Base-by-base conservation (phyloP, 2,113 vertebrate genomes). In the Chrysochloris asiatica region DNA sequence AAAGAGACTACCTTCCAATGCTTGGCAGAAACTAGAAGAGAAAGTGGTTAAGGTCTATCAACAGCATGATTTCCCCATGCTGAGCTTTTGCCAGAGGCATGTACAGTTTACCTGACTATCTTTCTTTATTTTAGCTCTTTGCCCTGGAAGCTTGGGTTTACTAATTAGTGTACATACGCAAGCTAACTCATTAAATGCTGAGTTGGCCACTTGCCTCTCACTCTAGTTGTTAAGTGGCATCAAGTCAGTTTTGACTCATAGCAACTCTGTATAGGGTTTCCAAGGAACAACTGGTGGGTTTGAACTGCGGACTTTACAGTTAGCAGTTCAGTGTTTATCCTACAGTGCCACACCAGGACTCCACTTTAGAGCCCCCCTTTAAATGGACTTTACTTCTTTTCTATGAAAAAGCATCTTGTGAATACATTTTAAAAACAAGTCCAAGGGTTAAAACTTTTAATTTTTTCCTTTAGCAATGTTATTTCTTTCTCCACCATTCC, bases 81-180 rank as follows among this genome's bases (percentile, higher is more conserved):
- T 83, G 47, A 9, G 12, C 89, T 83, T 90, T 92, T 93, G 83
- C 89, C 93, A 89, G 59, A 89, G 50, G 65, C 52, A 79, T 89
- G 93, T 93, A 90, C 28, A 45, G 88, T 59, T 59, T 61, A 67
- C 77, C 91, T 96, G 79, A 80, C 76, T 94, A 48, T 28, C 11
- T 95, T 56, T 89, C 50, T 89, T 90, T 90, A 90, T 75, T 63
- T 93, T 71, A 93, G 52, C 52, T 93, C 77, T 81, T 90, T 93
- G 59, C 28, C 50, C 77, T 90, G 89, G 93, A 86, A 95, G 94
- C 59, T 77, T 76, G 47, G 80, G 21, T 83, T 78, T 93, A 85
- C n/a, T 94, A 94, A 94, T 95, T 95, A 95, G 88, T 59, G 82
- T 88, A 81, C 47, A 36, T 45, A 81, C 36, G 69, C 76, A 67